Evolutionary conservation across 2,797 vertebrate species (phyloP), one percentile per base, ranked within the genome.

Genomic region (Cyprinella venusta): DNA sequence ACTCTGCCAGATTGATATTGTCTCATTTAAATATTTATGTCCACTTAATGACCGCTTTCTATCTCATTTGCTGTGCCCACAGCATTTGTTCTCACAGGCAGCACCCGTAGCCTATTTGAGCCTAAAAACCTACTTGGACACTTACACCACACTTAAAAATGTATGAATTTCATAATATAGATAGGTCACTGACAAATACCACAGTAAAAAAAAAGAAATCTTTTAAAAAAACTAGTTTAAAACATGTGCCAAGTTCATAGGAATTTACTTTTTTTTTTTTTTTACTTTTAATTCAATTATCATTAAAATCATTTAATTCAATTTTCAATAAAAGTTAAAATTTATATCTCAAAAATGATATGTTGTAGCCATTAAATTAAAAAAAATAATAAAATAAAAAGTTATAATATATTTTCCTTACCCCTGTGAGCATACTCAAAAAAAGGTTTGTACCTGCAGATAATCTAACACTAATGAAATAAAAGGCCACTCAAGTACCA

Each of bases 11-110:
- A 68, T 2, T 80, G 72, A 42, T 69, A 80, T 42, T n/a, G 64
- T 42, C 40, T 19, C 40, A 42, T 50, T 84, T 65, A 84, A 80
- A 83, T 76, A 83, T 86, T 84, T 65, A 84, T 72, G 65, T 48
- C 24, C 21, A 10, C 72, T 80, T 56, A 80, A 63, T 70, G 65
- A 56, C 52, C 9, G 64, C 61, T 75, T 78, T 85, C 76, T 26
- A 82, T 79, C 18, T 80, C 77, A 72, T 83, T 71, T 83, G 36
- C 70, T 71, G 33, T 72, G 72, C 65, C 64, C 52, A 70, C 65
- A 84, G 81, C 78, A 30, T 69, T 69, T 50, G 40, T 69, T 72
- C 81, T 83, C 50, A 21, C 50, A 68, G 84, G 50, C 61, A 48
- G 8, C 2, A 61, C 68, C 54, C 5, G 8, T 7, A 48, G 74